Evolutionary conservation across 1,140 invertebrate genomes (phyloP).

Genomic region (Meloidogyne exigua): DNA sequence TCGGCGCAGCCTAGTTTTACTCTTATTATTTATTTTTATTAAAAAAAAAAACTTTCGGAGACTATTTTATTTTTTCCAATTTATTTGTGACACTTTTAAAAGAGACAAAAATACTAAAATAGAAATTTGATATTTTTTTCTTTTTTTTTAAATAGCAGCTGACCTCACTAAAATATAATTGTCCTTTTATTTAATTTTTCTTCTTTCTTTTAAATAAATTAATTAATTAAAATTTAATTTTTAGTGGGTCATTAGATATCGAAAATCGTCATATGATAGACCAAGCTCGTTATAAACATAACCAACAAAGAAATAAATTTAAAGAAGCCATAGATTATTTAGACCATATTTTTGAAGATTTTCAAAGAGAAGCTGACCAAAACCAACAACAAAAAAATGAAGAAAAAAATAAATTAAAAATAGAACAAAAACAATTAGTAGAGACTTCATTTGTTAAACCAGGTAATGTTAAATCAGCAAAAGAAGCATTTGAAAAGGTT

Average conservation of each 20-base stretch:
- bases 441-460: conserved; percentile 6
- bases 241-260: conserved; percentile 53
- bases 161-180: neutral
- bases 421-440: neutral
- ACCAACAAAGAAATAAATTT: conserved; percentile 61
- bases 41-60: too few relatives aligned
- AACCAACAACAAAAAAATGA: conserved; percentile 18
- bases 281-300: conserved; percentile 49
- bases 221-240: conserved; percentile 31
- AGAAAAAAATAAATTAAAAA: conserved; percentile 6
- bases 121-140: neutral
- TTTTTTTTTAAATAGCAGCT: neutral
- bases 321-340: conserved; percentile 63
- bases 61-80: neutral
- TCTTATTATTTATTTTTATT: too few relatives aligned
- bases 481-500: conserved; percentile 28
- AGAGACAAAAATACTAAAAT: neutral
- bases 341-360: conserved; percentile 63
- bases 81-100: neutral
- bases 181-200: neutral
- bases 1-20: too few relatives aligned
- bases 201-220: conserved; percentile 1
- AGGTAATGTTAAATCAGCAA: conserved; percentile 24
- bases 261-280: conserved; percentile 62
- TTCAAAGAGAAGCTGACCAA: conserved; percentile 53